Evolutionary conservation across 2,113 vertebrate genomes (phyloP).

Genomic region (Rhipidura dahli): DNA sequence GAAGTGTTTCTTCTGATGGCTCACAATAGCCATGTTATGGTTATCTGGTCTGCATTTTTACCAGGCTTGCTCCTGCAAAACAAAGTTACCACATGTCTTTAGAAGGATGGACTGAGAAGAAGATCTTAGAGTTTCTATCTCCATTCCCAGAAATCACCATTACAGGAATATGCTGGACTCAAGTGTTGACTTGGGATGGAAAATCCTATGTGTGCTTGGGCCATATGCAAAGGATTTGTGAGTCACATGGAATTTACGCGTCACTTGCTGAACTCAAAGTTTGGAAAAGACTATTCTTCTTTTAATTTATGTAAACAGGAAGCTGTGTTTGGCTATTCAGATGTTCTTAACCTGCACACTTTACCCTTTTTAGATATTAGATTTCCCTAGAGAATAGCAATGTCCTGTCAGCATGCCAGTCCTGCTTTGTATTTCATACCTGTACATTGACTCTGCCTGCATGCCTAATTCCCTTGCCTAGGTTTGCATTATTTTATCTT

Average conservation of each 20-base stretch:
- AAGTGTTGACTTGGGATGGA: neutral
- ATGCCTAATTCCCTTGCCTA: neutral
- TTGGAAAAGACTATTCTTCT: conserved; percentile 25
- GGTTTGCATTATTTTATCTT: conserved; percentile 34
- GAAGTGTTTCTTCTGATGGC: neutral
- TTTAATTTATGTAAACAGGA: conserved; percentile 54
- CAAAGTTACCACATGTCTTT: neutral
- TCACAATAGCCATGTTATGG: neutral
- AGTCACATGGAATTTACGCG: conserved; percentile 17
- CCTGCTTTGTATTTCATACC: conserved; percentile 24
- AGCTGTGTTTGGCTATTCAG: neutral
- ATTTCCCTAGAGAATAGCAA: neutral
- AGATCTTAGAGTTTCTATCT: neutral
- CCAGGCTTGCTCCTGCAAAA: neutral
- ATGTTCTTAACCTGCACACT: neutral
- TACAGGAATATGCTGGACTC: neutral
- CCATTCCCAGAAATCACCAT: neutral
- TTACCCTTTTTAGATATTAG: neutral
- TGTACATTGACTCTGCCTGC: neutral
- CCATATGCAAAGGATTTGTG: conserved; percentile 34
- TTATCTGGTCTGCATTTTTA: conserved; percentile 22
- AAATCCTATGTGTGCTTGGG: neutral
- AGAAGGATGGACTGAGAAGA: neutral
- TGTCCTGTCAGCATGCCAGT: neutral
- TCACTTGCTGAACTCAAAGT: conserved; percentile 26